These are phyloP conservation scores for Arremon brunneinucha DNA, from an alignment of 2,797 vertebrate species.

Conservation along the genomic window DNA sequence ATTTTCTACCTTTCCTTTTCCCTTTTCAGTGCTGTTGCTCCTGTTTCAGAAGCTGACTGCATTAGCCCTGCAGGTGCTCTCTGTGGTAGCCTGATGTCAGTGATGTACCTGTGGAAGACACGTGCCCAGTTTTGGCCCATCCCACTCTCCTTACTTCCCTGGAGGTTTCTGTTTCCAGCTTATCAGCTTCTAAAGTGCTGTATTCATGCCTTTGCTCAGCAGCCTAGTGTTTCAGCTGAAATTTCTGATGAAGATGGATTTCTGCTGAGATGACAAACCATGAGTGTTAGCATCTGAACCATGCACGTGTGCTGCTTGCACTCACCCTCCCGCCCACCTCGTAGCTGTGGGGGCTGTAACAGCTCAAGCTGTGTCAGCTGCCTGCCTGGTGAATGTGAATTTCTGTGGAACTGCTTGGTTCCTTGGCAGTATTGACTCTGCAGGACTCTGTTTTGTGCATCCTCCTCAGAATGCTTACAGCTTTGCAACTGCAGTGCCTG, in stretches of 20 bases:
- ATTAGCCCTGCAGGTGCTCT: background rate
- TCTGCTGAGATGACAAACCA: constrained; percentile 41
- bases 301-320: constrained; percentile 9
- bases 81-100: background rate
- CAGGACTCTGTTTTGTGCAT: background rate
- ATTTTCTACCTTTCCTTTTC: background rate
- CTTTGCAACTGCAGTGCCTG: background rate
- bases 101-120: background rate
- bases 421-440: background rate
- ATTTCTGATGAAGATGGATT: background rate
- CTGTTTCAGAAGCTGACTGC: background rate
- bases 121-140: background rate
- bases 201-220: background rate
- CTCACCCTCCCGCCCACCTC: background rate
- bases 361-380: constrained; percentile 29
- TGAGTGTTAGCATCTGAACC: constrained; percentile 13
- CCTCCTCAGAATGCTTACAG: background rate
- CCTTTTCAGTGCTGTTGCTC: background rate
- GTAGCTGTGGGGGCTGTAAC: background rate
- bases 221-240: background rate
- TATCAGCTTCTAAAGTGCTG: background rate
- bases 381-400: background rate
- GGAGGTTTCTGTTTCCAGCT: background rate
- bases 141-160: background rate
- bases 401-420: background rate